A percentile compares a stretch with the other conserved stretches of the same genome.
Conservation (phyloP, 2,888 invertebrate genomes). For the Deilephila elpenor region DNA sequence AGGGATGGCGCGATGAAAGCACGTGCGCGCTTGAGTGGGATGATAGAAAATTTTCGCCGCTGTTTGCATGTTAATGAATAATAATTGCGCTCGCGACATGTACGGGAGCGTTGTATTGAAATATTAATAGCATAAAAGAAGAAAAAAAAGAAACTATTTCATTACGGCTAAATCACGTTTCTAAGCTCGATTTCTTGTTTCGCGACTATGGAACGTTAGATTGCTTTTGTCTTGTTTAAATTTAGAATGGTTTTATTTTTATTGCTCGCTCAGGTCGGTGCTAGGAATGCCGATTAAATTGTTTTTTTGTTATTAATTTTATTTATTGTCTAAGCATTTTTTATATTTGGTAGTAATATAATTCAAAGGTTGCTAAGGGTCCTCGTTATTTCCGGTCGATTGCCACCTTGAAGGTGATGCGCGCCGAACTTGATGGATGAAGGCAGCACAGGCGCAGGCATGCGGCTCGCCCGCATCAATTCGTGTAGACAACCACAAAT, state of each 20-base stretch:
- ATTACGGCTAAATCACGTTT: slow-evolving; percentile 4
- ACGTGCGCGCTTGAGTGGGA: slow-evolving; percentile 45
- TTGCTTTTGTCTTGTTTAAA: neutral
- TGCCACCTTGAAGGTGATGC: slow-evolving; percentile 78
- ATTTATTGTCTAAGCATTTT: slow-evolving; percentile 23
- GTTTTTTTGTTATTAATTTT: slow-evolving; percentile 3
- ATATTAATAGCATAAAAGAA: slow-evolving; percentile 39
- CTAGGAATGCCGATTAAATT: neutral
- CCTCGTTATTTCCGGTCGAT: slow-evolving; percentile 71
- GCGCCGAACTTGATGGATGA: slow-evolving; percentile 82
- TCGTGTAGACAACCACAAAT: slow-evolving; percentile 62
- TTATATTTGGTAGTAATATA: slow-evolving; percentile 34
- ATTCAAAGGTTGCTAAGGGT: slow-evolving; percentile 36
- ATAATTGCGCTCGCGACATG: slow-evolving; percentile 55
- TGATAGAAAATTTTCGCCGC: slow-evolving; percentile 45
- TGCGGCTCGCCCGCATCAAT: slow-evolving; percentile 72
- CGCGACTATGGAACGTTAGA: neutral
- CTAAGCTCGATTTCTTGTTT: neutral
- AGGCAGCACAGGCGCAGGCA: slow-evolving; percentile 72
- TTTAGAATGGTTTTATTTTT: slow-evolving; percentile 8
- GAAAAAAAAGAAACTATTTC: slow-evolving; percentile 1
- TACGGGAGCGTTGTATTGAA: slow-evolving; percentile 56
- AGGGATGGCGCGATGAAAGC: slow-evolving; percentile 49
- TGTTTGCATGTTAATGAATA: slow-evolving; percentile 62
- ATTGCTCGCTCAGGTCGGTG: neutral